Percentiles rank a stretch among this genome's conserved stretches.
phyloP scores from a whole-genome alignment of 2,888 invertebrate species.

The Ormyrus labotus region DNA sequence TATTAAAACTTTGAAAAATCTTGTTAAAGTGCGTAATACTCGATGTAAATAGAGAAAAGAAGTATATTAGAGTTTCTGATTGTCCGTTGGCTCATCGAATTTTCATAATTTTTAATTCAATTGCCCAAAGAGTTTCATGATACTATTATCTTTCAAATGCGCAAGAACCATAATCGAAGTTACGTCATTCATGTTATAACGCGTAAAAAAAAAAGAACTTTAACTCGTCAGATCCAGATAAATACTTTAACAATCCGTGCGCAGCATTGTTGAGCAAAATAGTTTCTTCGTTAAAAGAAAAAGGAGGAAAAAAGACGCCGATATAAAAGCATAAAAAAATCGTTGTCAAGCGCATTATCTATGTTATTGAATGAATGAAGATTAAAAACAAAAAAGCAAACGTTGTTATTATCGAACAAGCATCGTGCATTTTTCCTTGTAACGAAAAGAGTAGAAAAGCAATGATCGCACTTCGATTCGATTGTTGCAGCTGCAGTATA shows the following conservation, averaged over 20 bases:
- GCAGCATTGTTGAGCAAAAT: slow-evolving; percentile 15
- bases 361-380: slow-evolving; percentile 45
- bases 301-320: slow-evolving; percentile 3
- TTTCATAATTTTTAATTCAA: neutral
- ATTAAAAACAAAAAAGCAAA: neutral
- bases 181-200: too few relatives aligned
- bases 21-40: slow-evolving; percentile 15
- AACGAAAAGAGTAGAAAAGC: neutral
- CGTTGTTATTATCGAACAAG: slow-evolving; percentile 22
- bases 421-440: slow-evolving; percentile 2
- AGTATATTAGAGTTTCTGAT: slow-evolving; percentile 1
- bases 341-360: slow-evolving; percentile 47
- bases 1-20: too few relatives aligned
- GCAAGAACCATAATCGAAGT: neutral
- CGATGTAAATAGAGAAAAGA: slow-evolving; percentile 20
- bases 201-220: neutral
- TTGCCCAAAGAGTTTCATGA: neutral
- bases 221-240: neutral
- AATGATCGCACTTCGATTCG: neutral
- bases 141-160: neutral
- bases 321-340: slow-evolving; percentile 37
- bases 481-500: neutral
- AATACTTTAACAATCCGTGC: neutral
- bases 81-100: slow-evolving; percentile 25
- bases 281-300: slow-evolving; percentile 23